Base-by-base conservation (phyloP, 1,140 invertebrate species). In the Oryzaephilus surinamensis region DNA sequence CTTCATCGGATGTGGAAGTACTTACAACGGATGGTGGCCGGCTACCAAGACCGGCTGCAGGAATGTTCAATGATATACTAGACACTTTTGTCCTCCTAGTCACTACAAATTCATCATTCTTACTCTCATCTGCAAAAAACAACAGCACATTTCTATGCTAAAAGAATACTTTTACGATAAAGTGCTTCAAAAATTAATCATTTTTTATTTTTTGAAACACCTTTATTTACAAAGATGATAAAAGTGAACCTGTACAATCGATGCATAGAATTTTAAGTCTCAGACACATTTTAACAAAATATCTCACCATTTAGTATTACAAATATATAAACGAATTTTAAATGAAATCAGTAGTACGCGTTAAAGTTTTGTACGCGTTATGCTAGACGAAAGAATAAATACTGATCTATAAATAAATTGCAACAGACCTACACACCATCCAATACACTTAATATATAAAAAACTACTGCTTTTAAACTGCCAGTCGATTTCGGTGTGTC, bases 1-100 rank as follows among this genome's bases (percentile, higher is more conserved):
- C 73, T 58, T 77, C 75, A 53, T 78, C 76, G 3, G 65, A 69
- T 17, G 69, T 72, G 29, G 72, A 74, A 3, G 71, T 66, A 24
- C 72, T 68, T 6, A 72, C 55, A 11, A 70, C 57, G 0, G 69
- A 70, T 1, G 67, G 61, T 31, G 69, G 69, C 12, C 73, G 63
- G 37, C 70, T 70, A 17, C 72, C 73, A 15, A 76, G 47, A 26
- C 73, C 73, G n/a, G 71, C 71, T 5, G 74, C 71, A 38, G 73
- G 71, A 57, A 76, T 66, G 54, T 75, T 74, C 16, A 75, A 46
- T 3, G 57, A 67, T 40, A 69, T 67, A 50, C 56, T 66, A 47
- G 62, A 63, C 10, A 63, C 53, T 53, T 66, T 61, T 17, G 42
- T 57, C 38, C 54, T 41, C 47, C 48, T 49, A 40, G 52, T 46